Evolutionary conservation across 2,113 vertebrate species (phyloP).

Genomic region (Peromyscus maniculatus): DNA sequence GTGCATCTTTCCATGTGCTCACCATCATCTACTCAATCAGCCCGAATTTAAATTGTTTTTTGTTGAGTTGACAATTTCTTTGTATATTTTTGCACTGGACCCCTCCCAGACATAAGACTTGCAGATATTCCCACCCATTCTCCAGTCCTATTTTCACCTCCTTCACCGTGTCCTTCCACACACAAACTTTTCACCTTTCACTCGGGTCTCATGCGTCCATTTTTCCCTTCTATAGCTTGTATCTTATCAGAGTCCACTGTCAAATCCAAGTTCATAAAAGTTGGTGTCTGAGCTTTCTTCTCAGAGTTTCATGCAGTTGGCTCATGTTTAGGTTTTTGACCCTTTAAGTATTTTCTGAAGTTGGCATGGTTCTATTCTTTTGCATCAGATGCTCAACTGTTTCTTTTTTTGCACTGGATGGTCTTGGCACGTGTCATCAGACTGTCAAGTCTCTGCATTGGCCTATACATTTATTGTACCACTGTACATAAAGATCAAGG

Average conservation of each 20-base stretch:
- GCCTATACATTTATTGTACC: not conserved
- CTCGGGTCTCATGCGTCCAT: not conserved
- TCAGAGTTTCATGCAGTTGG: not conserved
- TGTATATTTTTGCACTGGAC: not conserved
- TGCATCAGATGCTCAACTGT: not conserved
- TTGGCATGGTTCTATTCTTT: not conserved
- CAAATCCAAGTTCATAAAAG: not conserved
- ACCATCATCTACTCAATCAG: not conserved
- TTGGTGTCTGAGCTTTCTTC: not conserved
- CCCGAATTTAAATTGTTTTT: slow-evolving; percentile 18
- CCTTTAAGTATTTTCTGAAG: slow-evolving; percentile 15
- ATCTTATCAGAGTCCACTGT: not conserved
- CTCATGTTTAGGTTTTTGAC: not conserved
- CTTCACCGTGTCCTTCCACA: not conserved
- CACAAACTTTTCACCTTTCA: not conserved
- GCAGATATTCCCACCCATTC: not conserved
- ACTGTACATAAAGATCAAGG: not conserved
- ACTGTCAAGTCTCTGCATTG: not conserved
- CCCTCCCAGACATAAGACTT: not conserved
- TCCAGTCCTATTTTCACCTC: not conserved
- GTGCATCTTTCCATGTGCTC: not conserved
- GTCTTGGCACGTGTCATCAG: not conserved
- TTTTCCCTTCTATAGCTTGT: not conserved
- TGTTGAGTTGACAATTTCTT: not conserved
- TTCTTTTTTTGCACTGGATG: not conserved